Evolutionary conservation across 2,113 vertebrate genomes (phyloP).

Genomic region (Neogobius melanostomus): DNA sequence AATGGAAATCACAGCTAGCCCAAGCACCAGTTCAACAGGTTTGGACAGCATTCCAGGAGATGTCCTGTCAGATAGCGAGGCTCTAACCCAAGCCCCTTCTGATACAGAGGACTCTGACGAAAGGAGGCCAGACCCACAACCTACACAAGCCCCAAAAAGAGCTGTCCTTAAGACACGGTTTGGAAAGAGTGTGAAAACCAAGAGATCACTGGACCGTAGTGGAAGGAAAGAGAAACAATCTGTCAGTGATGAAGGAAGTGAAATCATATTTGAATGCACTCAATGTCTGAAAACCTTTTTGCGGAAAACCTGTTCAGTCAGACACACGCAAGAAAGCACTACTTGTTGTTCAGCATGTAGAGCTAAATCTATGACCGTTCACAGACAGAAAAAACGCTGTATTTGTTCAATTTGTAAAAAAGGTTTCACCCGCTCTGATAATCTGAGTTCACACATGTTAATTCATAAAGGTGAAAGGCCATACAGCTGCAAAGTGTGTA

Average conservation of each 20-base stretch:
- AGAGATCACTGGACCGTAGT: background rate
- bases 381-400: background rate
- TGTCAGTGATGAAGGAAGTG: background rate
- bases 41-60: background rate
- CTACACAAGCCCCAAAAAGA: background rate
- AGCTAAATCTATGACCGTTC: background rate
- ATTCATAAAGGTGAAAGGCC: background rate
- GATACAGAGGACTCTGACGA: background rate
- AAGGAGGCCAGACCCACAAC: background rate
- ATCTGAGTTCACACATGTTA: background rate
- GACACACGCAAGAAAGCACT: background rate
- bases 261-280: background rate
- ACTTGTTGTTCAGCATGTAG: background rate
- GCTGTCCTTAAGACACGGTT: background rate
- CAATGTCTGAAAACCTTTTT: background rate
- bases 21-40: background rate
- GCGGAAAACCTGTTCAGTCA: background rate
- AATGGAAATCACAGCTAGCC: background rate
- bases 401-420: background rate
- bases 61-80: background rate
- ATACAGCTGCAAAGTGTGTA: background rate
- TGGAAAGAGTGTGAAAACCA: too few species aligned
- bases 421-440: background rate
- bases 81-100: background rate
- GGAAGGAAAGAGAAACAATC: background rate